A percentile compares a stretch with the other conserved stretches of the same genome.
Conservation (phyloP, 2,797 vertebrate species). For the Anableps anableps region DNA sequence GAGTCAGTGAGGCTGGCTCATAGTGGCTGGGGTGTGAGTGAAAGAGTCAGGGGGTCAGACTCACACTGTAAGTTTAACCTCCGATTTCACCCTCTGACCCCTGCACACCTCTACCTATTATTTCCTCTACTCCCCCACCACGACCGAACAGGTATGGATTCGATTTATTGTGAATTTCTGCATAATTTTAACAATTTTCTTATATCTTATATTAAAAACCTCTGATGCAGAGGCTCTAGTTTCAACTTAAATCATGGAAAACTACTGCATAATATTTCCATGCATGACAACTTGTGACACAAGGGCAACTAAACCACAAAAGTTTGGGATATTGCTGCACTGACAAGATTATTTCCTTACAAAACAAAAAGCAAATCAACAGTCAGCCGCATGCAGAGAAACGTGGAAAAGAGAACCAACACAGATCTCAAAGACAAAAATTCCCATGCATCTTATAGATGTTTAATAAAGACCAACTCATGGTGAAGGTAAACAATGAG, state of each 20-base stretch:
- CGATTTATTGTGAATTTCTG: background rate
- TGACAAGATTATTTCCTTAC: background rate
- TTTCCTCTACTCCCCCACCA: conserved; percentile 26
- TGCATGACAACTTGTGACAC: background rate
- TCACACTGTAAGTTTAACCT: conserved; percentile 35
- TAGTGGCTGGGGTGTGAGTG: conserved; percentile 17
- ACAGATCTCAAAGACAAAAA: background rate
- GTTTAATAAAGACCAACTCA: background rate
- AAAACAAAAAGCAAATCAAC: conserved; percentile 19
- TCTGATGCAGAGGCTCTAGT: background rate
- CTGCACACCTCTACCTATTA: background rate
- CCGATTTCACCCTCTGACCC: conserved; percentile 4
- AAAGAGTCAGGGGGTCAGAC: conserved; percentile 30
- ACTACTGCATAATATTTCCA: background rate
- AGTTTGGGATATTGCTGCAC: background rate
- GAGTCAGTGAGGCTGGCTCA: conserved; percentile 45
- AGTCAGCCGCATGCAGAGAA: conserved; percentile 3
- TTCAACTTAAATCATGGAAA: background rate
- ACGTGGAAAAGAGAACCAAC: background rate
- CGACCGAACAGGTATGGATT: too few relatives aligned
- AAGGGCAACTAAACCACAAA: background rate
- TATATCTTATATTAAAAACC: too few relatives aligned
- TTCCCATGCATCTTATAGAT: background rate
- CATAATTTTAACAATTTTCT: background rate
- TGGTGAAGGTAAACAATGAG: background rate